Evolutionary conservation across 2,113 vertebrate species (phyloP).

Genomic region (Myrmecobius fasciatus): DNA sequence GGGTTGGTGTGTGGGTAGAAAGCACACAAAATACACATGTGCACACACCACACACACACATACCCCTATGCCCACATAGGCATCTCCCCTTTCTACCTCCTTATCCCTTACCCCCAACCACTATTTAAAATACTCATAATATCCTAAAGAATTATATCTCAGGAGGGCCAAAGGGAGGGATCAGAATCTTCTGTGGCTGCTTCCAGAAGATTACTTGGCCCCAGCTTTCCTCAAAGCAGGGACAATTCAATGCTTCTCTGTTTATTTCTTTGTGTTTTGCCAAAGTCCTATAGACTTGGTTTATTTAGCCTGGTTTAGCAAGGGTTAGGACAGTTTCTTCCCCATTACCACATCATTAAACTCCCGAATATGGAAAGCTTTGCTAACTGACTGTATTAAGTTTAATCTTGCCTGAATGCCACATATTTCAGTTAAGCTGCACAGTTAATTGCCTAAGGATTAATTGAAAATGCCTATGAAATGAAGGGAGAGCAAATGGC

Average conservation of each 20-base stretch:
- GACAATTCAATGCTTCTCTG: too few relatives aligned
- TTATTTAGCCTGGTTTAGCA: conserved; percentile 13
- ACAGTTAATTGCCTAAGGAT: conserved; percentile 66
- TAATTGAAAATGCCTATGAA: conserved; percentile 73
- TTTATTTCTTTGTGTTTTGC: neutral
- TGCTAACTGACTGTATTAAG: conserved; percentile 52
- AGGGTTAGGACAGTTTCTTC: conserved; percentile 45
- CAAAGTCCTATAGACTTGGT: fast-evolving
- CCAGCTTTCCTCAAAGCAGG: neutral
- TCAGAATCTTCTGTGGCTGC: neutral
- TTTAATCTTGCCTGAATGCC: conserved; percentile 69
- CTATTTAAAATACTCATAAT: neutral
- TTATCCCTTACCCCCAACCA: neutral
- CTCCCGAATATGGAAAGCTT: conserved; percentile 49
- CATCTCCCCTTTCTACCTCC: neutral
- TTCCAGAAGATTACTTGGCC: neutral
- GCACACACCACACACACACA: too few relatives aligned
- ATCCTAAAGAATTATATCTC: neutral
- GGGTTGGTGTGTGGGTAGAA: neutral
- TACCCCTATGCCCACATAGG: neutral
- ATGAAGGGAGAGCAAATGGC: conserved; percentile 52
- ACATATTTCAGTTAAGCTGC: conserved; percentile 69
- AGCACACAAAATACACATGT: too few relatives aligned
- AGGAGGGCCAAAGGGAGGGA: neutral
- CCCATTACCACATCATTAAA: conserved; percentile 53